A percentile compares a stretch with the other conserved stretches of the same genome.
Evolutionary conservation across 2,113 vertebrate species (phyloP).

Genomic region (Monopterus albus): DNA sequence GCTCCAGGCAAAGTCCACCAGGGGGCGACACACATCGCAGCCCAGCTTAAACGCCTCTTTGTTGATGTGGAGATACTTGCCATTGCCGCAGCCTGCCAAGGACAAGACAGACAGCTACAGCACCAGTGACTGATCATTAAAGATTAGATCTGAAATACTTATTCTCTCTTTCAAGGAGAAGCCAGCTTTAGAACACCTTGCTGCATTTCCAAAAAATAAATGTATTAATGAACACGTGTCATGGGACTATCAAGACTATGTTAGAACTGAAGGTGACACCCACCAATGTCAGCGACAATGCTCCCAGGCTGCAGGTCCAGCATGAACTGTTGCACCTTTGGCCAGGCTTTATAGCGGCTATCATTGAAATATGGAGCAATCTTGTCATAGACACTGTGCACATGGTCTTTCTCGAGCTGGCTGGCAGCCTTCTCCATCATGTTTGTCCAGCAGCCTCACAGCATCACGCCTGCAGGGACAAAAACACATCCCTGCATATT

Average conservation of each 20-base stretch:
- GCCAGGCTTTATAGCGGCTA: conserved; percentile 83
- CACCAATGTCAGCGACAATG: conserved; percentile 84
- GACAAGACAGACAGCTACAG: conserved; percentile 5
- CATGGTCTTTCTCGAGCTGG: conserved; percentile 79
- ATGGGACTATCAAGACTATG: conserved; percentile 5
- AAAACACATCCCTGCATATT: conserved; percentile 1
- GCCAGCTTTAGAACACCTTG: not conserved
- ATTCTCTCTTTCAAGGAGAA: too few relatives aligned
- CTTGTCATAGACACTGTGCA: conserved; percentile 85
- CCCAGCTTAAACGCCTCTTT: conserved; percentile 81
- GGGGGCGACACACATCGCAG: conserved; percentile 80
- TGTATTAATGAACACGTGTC: not conserved
- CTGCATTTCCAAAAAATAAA: not conserved
- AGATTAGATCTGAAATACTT: not conserved
- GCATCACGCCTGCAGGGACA: conserved; percentile 56
- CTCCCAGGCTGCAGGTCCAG: conserved; percentile 82
- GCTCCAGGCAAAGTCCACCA: conserved; percentile 82
- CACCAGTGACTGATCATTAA: not conserved
- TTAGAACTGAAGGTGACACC: conserved; percentile 21
- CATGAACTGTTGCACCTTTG: conserved; percentile 84
- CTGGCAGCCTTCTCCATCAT: conserved; percentile 85
- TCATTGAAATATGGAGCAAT: conserved; percentile 85
- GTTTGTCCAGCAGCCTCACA: conserved; percentile 43
- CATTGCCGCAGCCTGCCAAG: conserved; percentile 82
- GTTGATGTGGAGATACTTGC: conserved; percentile 86